These are phyloP conservation scores for Hoplodrina blanda DNA, from an alignment of 2,888 invertebrate genomes.

Conservation along the genomic window DNA sequence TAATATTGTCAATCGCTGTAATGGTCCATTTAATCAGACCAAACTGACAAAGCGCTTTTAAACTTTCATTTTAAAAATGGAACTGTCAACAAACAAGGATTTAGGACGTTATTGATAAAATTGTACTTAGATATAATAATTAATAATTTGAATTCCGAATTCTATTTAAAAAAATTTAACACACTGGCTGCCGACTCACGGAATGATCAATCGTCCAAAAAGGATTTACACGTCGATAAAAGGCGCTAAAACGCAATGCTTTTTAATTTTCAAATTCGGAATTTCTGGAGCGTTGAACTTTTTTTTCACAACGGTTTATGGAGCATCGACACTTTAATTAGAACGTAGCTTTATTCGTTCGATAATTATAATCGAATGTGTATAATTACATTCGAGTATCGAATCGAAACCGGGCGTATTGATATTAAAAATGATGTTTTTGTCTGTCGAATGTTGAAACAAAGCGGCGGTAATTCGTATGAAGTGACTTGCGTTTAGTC, in stretches of 20 bases:
- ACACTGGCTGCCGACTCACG: conserved; percentile 17
- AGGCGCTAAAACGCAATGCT: conserved; percentile 61
- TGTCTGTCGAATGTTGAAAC: conserved; percentile 84
- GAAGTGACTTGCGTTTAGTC: conserved; percentile 88
- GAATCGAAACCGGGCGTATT: conserved; percentile 75
- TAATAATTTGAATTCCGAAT: conserved; percentile 46
- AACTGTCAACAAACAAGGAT: not conserved
- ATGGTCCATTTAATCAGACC: conserved; percentile 19
- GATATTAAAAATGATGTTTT: conserved; percentile 85
- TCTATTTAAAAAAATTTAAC: conserved; percentile 37
- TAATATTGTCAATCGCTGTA: conserved; percentile 28
- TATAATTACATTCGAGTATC: conserved; percentile 82
- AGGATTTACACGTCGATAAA: conserved; percentile 60
- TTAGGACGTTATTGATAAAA: conserved; percentile 26
- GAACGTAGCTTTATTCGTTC: conserved; percentile 76
- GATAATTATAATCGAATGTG: conserved; percentile 77
- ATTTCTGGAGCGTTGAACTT: conserved; percentile 61
- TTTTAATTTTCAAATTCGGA: conserved; percentile 69
- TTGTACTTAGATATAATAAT: not conserved
- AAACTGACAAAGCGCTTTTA: conserved; percentile 16
- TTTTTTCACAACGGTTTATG: conserved; percentile 65
- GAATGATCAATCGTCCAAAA: conserved; percentile 46
- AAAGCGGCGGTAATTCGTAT: conserved; percentile 88
- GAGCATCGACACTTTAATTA: conserved; percentile 81
- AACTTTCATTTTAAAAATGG: conserved; percentile 8